Conservation (phyloP, 2,888 invertebrate genomes). For the Agapostemon virescens region DNA sequence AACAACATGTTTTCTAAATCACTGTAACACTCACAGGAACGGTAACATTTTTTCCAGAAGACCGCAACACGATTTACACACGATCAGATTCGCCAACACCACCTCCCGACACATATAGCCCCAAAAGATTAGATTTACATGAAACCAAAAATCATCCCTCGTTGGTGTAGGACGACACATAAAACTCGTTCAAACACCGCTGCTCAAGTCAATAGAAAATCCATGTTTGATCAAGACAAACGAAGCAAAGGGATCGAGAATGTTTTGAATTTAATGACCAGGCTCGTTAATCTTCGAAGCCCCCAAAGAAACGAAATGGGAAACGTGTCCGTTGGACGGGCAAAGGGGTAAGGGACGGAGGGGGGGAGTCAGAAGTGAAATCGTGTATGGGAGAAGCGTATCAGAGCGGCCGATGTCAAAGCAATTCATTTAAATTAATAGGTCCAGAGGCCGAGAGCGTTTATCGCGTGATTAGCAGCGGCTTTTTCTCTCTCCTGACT, state of each 20-base stretch:
- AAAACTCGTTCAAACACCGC: background rate
- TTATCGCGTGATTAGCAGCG: conserved; percentile 69
- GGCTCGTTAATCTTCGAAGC: background rate
- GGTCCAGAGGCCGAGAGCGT: conserved; percentile 65
- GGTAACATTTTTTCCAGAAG: no score
- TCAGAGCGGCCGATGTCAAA: conserved; percentile 63
- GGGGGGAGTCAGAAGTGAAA: background rate
- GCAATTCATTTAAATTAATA: conserved; percentile 75
- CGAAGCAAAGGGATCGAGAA: background rate
- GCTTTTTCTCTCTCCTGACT: conserved; percentile 37
- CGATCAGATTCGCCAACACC: no score
- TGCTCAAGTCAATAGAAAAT: background rate
- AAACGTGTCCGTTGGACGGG: background rate
- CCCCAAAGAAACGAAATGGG: conserved; percentile 6
- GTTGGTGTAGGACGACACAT: background rate
- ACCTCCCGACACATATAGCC: no score
- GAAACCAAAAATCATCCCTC: background rate
- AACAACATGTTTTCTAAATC: no score
- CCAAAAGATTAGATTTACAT: background rate
- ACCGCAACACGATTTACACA: no score
- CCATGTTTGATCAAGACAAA: background rate
- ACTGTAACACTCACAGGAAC: no score
- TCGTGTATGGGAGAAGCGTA: conserved; percentile 4
- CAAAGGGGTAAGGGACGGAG: background rate
- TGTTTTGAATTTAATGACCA: background rate